These are phyloP conservation scores for Mechanitis mazaeus DNA, from an alignment of 2,888 invertebrate species.

Conservation along the genomic window DNA sequence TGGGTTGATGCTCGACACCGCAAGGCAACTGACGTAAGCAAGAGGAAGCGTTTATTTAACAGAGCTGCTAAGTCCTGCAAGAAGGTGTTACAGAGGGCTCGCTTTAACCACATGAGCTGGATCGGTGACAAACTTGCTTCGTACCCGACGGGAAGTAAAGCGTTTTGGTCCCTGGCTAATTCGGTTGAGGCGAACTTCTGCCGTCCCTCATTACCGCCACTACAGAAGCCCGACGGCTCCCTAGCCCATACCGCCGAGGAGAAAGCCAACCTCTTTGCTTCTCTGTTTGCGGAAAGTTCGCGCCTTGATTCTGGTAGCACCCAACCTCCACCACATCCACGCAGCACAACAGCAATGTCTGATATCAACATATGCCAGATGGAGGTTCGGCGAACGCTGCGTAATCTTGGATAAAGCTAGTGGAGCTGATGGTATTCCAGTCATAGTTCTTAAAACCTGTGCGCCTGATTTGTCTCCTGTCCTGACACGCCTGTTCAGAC, in stretches of 20 bases:
- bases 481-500: background rate
- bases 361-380: background rate
- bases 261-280: constrained; percentile 6
- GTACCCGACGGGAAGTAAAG: too few species aligned
- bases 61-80: too few species aligned
- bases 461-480: background rate
- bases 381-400: background rate
- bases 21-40: too few species aligned
- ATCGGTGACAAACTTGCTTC: too few species aligned
- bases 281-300: constrained; percentile 7
- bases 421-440: background rate
- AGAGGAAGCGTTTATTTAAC: too few species aligned
- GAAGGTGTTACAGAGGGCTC: too few species aligned
- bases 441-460: background rate
- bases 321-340: background rate
- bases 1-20: too few species aligned
- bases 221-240: constrained; percentile 17
- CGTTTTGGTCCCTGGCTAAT: too few species aligned
- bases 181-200: constrained; percentile 11
- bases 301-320: background rate
- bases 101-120: too few species aligned
- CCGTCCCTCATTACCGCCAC: constrained; percentile 11
- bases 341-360: background rate
- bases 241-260: constrained; percentile 10
- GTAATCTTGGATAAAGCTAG: background rate